Percentiles rank a stretch among this genome's conserved stretches.
Evolutionary conservation across 2,113 vertebrate genomes (phyloP).

Genomic region (Tricholaema leucomelas): DNA sequence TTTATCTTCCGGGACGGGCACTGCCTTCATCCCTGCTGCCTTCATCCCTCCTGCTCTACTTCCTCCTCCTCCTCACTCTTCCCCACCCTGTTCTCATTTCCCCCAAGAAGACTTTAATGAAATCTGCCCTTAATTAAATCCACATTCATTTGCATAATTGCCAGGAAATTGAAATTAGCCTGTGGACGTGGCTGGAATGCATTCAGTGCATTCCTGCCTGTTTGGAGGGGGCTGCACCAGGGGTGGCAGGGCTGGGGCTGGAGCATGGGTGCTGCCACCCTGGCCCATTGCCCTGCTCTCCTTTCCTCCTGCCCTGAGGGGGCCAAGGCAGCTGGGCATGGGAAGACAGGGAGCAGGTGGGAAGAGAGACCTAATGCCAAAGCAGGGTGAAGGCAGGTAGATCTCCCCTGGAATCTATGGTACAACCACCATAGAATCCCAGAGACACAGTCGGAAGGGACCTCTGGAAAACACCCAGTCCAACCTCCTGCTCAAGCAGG

Average conservation of each 20-base stretch:
- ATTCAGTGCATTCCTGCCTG: neutral
- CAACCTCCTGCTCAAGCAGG: too few relatives aligned
- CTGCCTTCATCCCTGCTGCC: neutral
- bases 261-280: neutral
- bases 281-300: too few relatives aligned
- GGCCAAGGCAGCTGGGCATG: rapidly evolving
- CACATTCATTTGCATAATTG: constrained; percentile 72
- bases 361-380: too few relatives aligned
- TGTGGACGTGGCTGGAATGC: constrained; percentile 48
- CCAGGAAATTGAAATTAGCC: constrained; percentile 71
- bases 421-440: too few relatives aligned
- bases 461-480: too few relatives aligned
- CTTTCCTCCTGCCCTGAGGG: neutral
- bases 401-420: neutral
- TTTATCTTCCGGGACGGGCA: neutral
- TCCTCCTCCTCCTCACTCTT: neutral
- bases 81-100: constrained; percentile 37
- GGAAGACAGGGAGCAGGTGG: too few relatives aligned
- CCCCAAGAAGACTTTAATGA: constrained; percentile 68
- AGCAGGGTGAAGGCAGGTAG: neutral
- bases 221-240: neutral
- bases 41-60: neutral
- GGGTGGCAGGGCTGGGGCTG: neutral
- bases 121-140: constrained; percentile 74
- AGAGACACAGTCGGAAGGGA: too few relatives aligned